These are phyloP conservation scores for Orthosia incerta DNA, from an alignment of 2,888 invertebrate species.

Conservation along the genomic window DNA sequence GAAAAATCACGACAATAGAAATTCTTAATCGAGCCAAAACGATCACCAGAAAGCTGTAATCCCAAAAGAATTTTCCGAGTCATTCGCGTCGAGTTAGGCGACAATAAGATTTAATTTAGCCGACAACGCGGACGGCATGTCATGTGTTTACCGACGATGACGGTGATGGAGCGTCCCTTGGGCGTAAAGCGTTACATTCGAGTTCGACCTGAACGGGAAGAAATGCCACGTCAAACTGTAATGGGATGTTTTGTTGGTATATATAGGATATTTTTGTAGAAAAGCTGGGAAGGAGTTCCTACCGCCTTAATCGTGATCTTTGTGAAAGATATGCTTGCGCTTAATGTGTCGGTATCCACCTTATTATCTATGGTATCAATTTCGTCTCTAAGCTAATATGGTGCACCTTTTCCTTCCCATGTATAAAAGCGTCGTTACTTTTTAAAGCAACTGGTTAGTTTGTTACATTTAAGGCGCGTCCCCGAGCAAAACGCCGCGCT, in stretches of 20 bases:
- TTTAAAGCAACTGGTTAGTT: too few relatives aligned
- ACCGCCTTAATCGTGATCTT: too few relatives aligned
- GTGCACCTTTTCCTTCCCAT: neutral
- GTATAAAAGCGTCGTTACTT: too few relatives aligned
- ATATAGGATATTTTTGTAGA: slow-evolving; percentile 25
- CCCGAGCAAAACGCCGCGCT: too few relatives aligned
- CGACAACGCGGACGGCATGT: slow-evolving; percentile 70
- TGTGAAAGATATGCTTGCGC: too few relatives aligned
- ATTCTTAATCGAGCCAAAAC: slow-evolving; percentile 32
- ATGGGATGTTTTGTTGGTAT: slow-evolving; percentile 45
- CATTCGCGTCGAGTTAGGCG: slow-evolving; percentile 73
- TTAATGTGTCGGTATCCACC: too few relatives aligned
- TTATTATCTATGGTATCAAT: neutral
- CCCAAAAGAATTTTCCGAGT: slow-evolving; percentile 68
- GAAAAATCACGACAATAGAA: slow-evolving; percentile 16
- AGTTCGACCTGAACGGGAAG: slow-evolving; percentile 42
- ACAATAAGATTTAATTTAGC: slow-evolving; percentile 82
- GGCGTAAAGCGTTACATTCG: slow-evolving; percentile 65
- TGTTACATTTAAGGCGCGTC: too few relatives aligned
- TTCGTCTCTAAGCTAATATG: neutral
- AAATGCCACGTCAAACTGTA: slow-evolving; percentile 57
- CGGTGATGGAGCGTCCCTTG: slow-evolving; percentile 84
- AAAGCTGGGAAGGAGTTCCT: too few relatives aligned
- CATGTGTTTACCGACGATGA: slow-evolving; percentile 71
- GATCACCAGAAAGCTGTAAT: slow-evolving; percentile 47